Conservation (phyloP, 23 tunicate genomes). For the Aplidium turbinatum region DNA sequence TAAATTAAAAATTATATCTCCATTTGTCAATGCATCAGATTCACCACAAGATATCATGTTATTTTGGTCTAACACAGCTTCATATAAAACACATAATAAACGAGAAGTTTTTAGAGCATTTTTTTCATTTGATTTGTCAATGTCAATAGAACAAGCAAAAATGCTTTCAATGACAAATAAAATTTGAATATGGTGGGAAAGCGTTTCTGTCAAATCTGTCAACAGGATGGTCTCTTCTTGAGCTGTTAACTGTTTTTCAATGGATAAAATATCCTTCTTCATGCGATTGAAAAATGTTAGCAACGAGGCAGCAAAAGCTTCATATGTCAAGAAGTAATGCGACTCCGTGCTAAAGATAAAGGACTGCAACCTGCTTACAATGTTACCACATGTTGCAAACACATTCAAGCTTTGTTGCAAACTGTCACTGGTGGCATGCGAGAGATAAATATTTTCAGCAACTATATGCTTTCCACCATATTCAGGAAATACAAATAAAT, state of each 20-base stretch:
- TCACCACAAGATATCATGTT: too few species aligned
- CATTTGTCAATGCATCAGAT: conserved; percentile 7
- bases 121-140: conserved; percentile 40
- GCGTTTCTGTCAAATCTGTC: conserved; percentile 23
- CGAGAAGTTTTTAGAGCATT: conserved; percentile 51
- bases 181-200: conserved; percentile 22
- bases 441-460: background rate
- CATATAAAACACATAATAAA: conserved; percentile 34
- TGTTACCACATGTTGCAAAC: conserved; percentile 52
- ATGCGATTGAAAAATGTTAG: conserved; percentile 37
- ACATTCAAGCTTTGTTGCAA: conserved; percentile 9
- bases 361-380: conserved; percentile 18
- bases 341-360: conserved; percentile 31
- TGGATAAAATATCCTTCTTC: conserved; percentile 14
- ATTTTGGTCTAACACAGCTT: conserved; percentile 36
- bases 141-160: conserved; percentile 33
- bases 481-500: conserved; percentile 58
- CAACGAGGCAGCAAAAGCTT: conserved; percentile 74
- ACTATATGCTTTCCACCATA: conserved; percentile 32
- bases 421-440: conserved; percentile 41
- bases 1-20: conserved; percentile 47
- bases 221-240: conserved; percentile 51
- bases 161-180: conserved; percentile 29
- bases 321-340: conserved; percentile 49
- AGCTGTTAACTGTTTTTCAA: conserved; percentile 33